Conservation (phyloP, 2,888 invertebrate genomes). For the Tachina lurida region DNA sequence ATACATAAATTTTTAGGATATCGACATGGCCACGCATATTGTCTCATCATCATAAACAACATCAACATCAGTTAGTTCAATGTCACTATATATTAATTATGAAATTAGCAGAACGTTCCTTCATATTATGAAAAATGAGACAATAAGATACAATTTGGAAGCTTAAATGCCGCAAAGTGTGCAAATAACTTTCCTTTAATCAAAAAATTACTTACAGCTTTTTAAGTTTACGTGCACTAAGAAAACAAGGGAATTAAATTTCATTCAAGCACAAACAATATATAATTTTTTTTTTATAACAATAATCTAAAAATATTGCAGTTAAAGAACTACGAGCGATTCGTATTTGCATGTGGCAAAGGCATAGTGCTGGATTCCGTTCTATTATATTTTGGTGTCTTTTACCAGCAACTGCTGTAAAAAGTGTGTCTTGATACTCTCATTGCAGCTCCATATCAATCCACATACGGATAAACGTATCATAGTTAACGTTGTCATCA, state of each 20-base stretch:
- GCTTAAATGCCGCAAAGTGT: too few species aligned
- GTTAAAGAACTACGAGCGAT: slow-evolving; percentile 5
- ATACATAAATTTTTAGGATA: too few species aligned
- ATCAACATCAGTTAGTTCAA: too few species aligned
- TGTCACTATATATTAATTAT: too few species aligned
- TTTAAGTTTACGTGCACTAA: background rate
- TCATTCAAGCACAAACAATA: slow-evolving; percentile 13
- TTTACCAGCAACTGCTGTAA: background rate
- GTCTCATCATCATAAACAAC: too few species aligned
- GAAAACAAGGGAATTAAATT: background rate
- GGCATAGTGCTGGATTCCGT: background rate
- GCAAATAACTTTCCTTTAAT: too few species aligned
- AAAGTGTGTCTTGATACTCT: slow-evolving; percentile 13
- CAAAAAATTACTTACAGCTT: background rate
- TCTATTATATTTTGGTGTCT: slow-evolving; percentile 24
- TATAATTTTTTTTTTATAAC: background rate
- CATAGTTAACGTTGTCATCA: slow-evolving; percentile 4
- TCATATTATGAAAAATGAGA: too few species aligned
- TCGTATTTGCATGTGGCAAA: slow-evolving; percentile 4
- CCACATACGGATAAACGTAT: background rate
- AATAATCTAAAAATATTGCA: slow-evolving; percentile 2
- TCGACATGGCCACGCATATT: too few species aligned
- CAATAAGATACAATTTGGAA: too few species aligned
- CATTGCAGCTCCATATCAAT: background rate
- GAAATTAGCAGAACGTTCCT: too few species aligned